These are phyloP conservation scores for Ivindomyrus marchei DNA, from an alignment of 2,113 vertebrate species.

Conservation along the genomic window DNA sequence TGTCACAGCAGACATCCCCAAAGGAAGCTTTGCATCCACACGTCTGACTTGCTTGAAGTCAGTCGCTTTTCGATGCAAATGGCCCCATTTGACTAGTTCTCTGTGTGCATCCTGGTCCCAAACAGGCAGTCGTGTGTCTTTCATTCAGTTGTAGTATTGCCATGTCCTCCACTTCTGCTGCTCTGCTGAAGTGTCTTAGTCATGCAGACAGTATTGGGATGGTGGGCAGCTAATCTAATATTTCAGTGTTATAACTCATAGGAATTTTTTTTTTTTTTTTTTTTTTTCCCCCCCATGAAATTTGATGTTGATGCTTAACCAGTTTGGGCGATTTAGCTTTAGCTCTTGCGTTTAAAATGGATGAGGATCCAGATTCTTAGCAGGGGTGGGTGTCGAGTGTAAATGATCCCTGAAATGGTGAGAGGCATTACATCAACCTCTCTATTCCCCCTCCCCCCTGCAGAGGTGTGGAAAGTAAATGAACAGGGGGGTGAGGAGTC, in stretches of 20 bases:
- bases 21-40: slow-evolving; percentile 16
- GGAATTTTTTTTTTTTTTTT: neutral
- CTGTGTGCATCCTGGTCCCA: no score
- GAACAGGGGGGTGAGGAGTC: neutral
- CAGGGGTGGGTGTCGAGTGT: neutral
- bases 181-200: neutral
- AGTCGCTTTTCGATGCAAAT: slow-evolving; percentile 16
- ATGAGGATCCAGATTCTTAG: neutral
- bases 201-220: slow-evolving; percentile 41
- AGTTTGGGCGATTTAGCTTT: neutral
- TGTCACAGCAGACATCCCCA: neutral
- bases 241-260: neutral
- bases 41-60: slow-evolving; percentile 36
- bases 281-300: neutral
- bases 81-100: slow-evolving; percentile 4
- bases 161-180: neutral
- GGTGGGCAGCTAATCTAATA: neutral
- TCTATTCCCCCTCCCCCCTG: neutral
- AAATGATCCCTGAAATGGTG: neutral
- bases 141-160: slow-evolving; percentile 23
- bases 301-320: neutral
- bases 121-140: slow-evolving; percentile 3
- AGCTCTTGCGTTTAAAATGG: neutral
- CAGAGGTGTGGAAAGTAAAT: neutral
- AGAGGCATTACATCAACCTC: neutral